Base-by-base conservation (phyloP, 2,888 invertebrate genomes). In the Nineta flava region DNA sequence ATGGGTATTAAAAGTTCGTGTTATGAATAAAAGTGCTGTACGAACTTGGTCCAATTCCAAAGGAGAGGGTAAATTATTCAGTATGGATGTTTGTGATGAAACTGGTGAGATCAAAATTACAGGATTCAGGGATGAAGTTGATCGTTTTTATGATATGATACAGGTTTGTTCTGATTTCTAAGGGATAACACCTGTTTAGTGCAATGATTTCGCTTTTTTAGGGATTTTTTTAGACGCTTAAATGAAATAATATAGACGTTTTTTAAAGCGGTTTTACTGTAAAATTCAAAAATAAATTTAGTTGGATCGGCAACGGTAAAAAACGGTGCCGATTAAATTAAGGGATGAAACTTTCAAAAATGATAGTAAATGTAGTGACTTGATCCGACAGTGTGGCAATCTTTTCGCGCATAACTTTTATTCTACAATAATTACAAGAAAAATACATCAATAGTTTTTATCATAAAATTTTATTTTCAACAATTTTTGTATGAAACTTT, bases 11-110 rank as follows among this genome's bases (percentile, higher is more conserved):
- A 87, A 87, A 63, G 96, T 83, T 2, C 76, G 95, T 47, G 87
- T 96, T 0, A 84, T 83, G 52, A 79, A 76, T 57, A 97, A 97
- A 64, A 75, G 83, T 0, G 61, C 72, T 0, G 79, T 96, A 44
- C 77, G 87, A 51, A 83, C 82, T 0, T 97, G 93, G 91, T 87
- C 81, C 53, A 97, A 97, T 66, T 83, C 91, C 0, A 76, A 79
- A 51, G 94, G 95, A 0, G 93, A 94, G 65, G 97, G 97, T 1
- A 90, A 91, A 63, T 71, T 97, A 2, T 97, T 97, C 65, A 87
- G 81, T 53, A 79, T 95, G 71, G 93, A 93, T 65, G 68, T 97
- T n/a, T 71, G 87, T 53, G 97, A 97, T 66, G 92, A 93, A 59
- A 85, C 83, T 52, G 94, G 95, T 2, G 95, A 96, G 68, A 95